Conservation (phyloP, 2,797 vertebrate species). For the Tiaroga cobitis region DNA sequence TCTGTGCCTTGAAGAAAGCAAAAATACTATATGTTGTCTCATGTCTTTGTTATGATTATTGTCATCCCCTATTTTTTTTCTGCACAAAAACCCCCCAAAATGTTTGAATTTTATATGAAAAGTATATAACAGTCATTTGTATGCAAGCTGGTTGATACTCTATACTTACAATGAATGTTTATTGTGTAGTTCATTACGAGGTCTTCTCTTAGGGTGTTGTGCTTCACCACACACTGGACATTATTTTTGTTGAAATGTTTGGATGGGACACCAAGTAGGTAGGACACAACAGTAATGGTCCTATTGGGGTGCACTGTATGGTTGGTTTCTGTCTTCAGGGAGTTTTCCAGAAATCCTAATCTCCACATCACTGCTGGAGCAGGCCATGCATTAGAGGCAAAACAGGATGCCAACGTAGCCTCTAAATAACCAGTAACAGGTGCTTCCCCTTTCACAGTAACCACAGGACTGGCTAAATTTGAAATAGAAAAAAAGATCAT, state of each 20-base stretch:
- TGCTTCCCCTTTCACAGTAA: accelerated
- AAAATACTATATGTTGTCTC: background rate
- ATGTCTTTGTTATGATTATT: background rate
- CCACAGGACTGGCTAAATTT: background rate
- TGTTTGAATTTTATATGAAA: background rate
- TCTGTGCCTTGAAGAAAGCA: background rate
- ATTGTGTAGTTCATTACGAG: constrained; percentile 42
- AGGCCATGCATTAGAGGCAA: constrained; percentile 60
- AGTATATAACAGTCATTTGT: background rate
- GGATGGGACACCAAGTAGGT: constrained; percentile 60
- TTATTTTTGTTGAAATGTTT: constrained; percentile 46
- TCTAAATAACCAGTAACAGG: constrained; percentile 48
- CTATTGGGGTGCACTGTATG: constrained; percentile 42
- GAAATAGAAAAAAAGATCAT: background rate
- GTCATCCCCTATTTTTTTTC: background rate
- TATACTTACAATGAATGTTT: constrained; percentile 68
- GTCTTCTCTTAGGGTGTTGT: background rate
- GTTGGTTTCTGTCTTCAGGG: background rate
- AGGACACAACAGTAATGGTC: constrained; percentile 59
- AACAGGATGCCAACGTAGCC: constrained; percentile 60
- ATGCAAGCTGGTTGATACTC: background rate
- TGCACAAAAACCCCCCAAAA: too few species aligned
- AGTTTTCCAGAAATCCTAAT: constrained; percentile 9
- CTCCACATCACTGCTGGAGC: constrained; percentile 62
- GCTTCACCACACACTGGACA: constrained; percentile 64